These are phyloP conservation scores for Drosophila emarginata DNA, from an alignment of 2,888 invertebrate species.

Conservation along the genomic window DNA sequence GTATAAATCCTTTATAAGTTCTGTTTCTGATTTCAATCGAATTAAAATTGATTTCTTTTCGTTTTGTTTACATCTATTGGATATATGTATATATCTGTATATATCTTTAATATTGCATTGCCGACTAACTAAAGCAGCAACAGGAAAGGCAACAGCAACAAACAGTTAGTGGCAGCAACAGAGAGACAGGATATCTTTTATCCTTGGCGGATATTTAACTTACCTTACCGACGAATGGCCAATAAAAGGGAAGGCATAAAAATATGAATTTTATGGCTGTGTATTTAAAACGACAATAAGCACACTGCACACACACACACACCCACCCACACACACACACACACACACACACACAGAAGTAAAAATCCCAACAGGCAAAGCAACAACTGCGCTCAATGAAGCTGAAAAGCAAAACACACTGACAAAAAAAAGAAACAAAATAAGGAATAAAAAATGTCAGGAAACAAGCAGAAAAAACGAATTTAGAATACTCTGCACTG, in stretches of 20 bases:
- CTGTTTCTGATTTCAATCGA: too few species aligned
- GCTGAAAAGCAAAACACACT: slow-evolving; percentile 58
- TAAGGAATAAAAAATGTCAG: not conserved
- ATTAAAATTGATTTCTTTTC: too few species aligned
- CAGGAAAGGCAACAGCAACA: slow-evolving; percentile 1
- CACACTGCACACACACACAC: slow-evolving; percentile 30
- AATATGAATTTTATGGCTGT: slow-evolving; percentile 71
- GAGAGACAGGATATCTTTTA: slow-evolving; percentile 7
- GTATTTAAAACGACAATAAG: slow-evolving; percentile 71
- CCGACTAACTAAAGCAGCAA: not conserved
- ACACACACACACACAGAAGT: slow-evolving; percentile 16
- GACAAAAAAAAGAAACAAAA: not conserved
- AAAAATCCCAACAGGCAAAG: slow-evolving; percentile 24
- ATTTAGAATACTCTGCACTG: not conserved
- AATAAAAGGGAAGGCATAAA: slow-evolving; percentile 69
- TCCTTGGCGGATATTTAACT: slow-evolving; percentile 29
- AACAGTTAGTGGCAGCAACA: not conserved
- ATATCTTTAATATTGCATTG: not conserved
- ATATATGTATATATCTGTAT: too few species aligned
- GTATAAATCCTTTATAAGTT: too few species aligned
- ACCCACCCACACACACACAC: not conserved
- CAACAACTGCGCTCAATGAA: slow-evolving; percentile 69
- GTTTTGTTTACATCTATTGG: too few species aligned
- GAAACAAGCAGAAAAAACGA: not conserved
- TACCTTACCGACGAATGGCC: slow-evolving; percentile 51